Evolutionary conservation across 2,113 vertebrate species (phyloP), one percentile per base, ranked within the genome.

Genomic region (Sterrhoptilus dennistouni): DNA sequence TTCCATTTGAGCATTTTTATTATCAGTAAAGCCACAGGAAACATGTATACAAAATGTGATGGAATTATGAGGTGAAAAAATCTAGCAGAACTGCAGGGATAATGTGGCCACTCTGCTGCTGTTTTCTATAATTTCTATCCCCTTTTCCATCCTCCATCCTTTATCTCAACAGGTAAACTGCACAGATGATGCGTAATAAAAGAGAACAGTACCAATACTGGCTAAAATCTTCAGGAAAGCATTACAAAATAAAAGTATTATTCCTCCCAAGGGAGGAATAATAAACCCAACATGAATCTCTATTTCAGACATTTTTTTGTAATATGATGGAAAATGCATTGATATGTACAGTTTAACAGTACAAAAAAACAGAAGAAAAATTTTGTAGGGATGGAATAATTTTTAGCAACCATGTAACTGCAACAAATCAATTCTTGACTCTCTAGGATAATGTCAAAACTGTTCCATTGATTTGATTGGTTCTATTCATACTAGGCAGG

Each of bases 11-110:
- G 9, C 20, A 63, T 8, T 92, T 85, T 40, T 36, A 38, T 50
- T 83, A 92, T 65, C 8, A 2, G 31, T 76, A 85, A 85, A 92
- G 63, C 53, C 63, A 76, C 49, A 83, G 90, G 79, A 63, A 96
- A 88, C 44, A 1, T 27, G 5, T 64, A 45, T 83, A 27, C n/a
- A 95, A 92, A 95, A 76, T 3, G 0, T 80, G 35, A 86, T 50
- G 15, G 54, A 88, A 92, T 88, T 90, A 65, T 50, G 38, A 36
- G 16, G 11, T 50, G 45, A 72, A 95, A 83, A 40, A 69, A 45
- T 42, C 36, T 90, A 40, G 59, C 9, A 13, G 42, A 75, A 42
- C 20, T 61, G 53, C 40, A 69, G 79, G 79, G 29, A 71, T 44
- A 49, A 22, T 8, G 16, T 44, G 40, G 18, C 16, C 1, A 0